A percentile compares a stretch with the other conserved stretches of the same genome.
Conservation (phyloP, 2,113 vertebrate genomes). For the Takifugu flavidus region DNA sequence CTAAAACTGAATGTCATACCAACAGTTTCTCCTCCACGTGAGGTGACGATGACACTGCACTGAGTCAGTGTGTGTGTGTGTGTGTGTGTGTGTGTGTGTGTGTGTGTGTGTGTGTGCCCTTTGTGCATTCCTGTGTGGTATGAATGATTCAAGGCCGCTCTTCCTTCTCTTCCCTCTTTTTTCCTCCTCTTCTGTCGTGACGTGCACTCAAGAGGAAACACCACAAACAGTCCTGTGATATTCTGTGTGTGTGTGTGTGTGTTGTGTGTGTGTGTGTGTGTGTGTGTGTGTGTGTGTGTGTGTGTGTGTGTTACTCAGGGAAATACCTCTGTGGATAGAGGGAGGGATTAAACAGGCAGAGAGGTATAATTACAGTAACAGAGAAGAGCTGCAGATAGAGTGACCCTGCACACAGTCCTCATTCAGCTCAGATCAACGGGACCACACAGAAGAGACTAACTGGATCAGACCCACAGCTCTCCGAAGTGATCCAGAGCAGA, state of each 20-base stretch:
- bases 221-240: slow-evolving; percentile 60
- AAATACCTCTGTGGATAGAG: slow-evolving; percentile 73
- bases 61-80: slow-evolving; percentile 49
- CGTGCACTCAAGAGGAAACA: slow-evolving; percentile 60
- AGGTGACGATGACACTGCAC: slow-evolving; percentile 45
- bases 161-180: slow-evolving; percentile 55
- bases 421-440: slow-evolving; percentile 44
- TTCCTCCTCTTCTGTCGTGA: slow-evolving; percentile 67
- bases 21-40: slow-evolving; percentile 63
- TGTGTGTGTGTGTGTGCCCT: slow-evolving; percentile 21
- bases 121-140: slow-evolving; percentile 32
- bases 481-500: not conserved
- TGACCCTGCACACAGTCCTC: slow-evolving; percentile 73
- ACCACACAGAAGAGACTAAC: not conserved
- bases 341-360: slow-evolving; percentile 69
- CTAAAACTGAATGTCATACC: slow-evolving; percentile 54
- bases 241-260: slow-evolving; percentile 36
- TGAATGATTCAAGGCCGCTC: slow-evolving; percentile 68
- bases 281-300: slow-evolving; percentile 25
- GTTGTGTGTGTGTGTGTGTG: slow-evolving; percentile 18
- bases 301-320: slow-evolving; percentile 63
- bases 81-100: slow-evolving; percentile 19
- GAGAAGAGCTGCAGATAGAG: slow-evolving; percentile 61
- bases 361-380: slow-evolving; percentile 76
- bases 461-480: not conserved